Base-by-base conservation (phyloP, 2,888 invertebrate genomes). In the Pterostichus niger region DNA sequence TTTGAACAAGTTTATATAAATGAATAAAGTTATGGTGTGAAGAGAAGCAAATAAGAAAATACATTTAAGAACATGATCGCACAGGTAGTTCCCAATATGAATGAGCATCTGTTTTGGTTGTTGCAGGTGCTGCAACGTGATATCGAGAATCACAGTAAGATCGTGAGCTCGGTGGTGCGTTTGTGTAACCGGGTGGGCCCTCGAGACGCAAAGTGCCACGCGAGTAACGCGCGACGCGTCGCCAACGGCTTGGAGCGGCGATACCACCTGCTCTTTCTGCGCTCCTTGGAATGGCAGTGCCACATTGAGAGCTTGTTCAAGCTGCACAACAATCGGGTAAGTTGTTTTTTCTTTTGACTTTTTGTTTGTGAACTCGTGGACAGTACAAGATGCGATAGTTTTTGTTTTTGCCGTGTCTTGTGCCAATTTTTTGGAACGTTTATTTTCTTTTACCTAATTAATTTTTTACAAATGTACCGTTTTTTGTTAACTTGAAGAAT, bases 281-380 rank as follows among this genome's bases (percentile, higher is more conserved):
- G 96, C 87, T 96, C 97, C 81, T 93, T 97, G 88, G 98, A 98
- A 93, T 96, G 97, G 94, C 97, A 97, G 92, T 96, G 96, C 90
- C 95, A 96, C 89, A 92, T 98, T 88, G 98, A 98, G 90, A 94
- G 94, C 86, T 93, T 96, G 85, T 92, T 95, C 85, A 92, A 94
- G 85, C 93, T 93, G 89, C 93, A 94, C 88, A 93, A 93, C 87
- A 93, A 92, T 87, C 91, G 91, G 91, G 93, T 93, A 89, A 91
- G 92, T 68, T 13, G 40, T 40, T 40, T 40, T 40, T 40, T 40
- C 4, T 35, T 35, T 3, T 2, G 1, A 7, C 6, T 40, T 40
- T 40, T 40, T 40, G 40, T 40, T 40, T 40, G 6, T 7, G 6
- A 40, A 40, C 40, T 40, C 40, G 40, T 9, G 40, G 9, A 40